phyloP scores from a whole-genome alignment of 2,888 invertebrate species.

The Cinara cedri region DNA sequence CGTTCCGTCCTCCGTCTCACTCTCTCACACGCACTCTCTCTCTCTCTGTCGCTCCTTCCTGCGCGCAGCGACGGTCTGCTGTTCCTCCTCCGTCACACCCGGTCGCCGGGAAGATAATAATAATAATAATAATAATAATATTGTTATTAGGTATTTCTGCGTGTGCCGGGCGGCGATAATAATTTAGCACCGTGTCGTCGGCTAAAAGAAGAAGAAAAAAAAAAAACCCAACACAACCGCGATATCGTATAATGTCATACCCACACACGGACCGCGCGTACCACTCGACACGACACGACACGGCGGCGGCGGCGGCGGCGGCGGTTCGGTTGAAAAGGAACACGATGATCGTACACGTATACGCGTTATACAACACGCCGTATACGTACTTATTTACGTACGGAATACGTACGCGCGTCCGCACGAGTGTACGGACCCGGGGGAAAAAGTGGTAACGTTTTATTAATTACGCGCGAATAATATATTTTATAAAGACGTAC shows the following conservation, averaged over 20 bases:
- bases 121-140: too few relatives aligned
- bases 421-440: neutral
- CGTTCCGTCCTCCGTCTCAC: too few relatives aligned
- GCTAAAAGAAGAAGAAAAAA: neutral
- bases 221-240: too few relatives aligned
- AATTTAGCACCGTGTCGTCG: constrained; percentile 43
- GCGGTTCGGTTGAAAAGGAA: neutral
- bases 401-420: too few relatives aligned
- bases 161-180: constrained; percentile 27
- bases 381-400: too few relatives aligned
- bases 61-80: neutral
- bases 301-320: constrained; percentile 4
- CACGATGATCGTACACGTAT: neutral
- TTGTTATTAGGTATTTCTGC: too few relatives aligned
- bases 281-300: constrained; percentile 24
- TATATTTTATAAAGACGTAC: constrained; percentile 38
- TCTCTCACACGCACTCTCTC: neutral
- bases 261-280: constrained; percentile 18
- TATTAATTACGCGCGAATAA: constrained; percentile 44
- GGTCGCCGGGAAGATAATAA: neutral
- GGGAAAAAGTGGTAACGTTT: constrained; percentile 17
- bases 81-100: neutral
- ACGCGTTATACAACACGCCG: too few relatives aligned
- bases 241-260: constrained; percentile 34
- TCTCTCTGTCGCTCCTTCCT: neutral